Evolutionary conservation across 2,888 invertebrate species (phyloP).

Genomic region (Megamerina dolium): DNA sequence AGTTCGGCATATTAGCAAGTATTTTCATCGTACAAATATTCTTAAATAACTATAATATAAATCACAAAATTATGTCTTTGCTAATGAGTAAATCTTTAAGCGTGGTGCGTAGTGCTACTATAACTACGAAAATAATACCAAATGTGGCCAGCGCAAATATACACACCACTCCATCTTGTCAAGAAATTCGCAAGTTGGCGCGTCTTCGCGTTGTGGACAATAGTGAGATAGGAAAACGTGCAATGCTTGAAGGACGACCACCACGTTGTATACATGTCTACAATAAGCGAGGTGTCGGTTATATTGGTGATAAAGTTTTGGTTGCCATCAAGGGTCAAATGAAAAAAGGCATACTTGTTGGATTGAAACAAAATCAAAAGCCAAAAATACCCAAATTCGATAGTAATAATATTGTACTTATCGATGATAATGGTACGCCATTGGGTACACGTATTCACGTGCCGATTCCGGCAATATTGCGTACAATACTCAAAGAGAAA

Average conservation of each 20-base stretch:
- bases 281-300: constrained; percentile 64
- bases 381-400: constrained; percentile 84
- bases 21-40: no score
- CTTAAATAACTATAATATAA: no score
- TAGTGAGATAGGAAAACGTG: constrained; percentile 88
- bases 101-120: no score
- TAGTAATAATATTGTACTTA: constrained; percentile 90
- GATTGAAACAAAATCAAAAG: constrained; percentile 76
- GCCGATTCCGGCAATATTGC: constrained; percentile 84
- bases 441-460: constrained; percentile 92
- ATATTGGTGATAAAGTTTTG: constrained; percentile 76
- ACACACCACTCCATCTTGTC: constrained; percentile 56
- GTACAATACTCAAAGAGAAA: constrained; percentile 76
- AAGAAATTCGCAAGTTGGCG: constrained; percentile 67
- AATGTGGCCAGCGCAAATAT: no score
- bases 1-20: no score
- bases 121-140: no score
- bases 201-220: constrained; percentile 93
- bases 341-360: constrained; percentile 87
- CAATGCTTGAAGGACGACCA: constrained; percentile 90
- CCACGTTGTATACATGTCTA: constrained; percentile 92
- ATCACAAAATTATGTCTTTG: no score
- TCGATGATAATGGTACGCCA: constrained; percentile 92
- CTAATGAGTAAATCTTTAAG: no score
- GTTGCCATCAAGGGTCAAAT: constrained; percentile 93